phyloP scores from a whole-genome alignment of 23 tunicate species.

The Trididemnum nubilum region DNA sequence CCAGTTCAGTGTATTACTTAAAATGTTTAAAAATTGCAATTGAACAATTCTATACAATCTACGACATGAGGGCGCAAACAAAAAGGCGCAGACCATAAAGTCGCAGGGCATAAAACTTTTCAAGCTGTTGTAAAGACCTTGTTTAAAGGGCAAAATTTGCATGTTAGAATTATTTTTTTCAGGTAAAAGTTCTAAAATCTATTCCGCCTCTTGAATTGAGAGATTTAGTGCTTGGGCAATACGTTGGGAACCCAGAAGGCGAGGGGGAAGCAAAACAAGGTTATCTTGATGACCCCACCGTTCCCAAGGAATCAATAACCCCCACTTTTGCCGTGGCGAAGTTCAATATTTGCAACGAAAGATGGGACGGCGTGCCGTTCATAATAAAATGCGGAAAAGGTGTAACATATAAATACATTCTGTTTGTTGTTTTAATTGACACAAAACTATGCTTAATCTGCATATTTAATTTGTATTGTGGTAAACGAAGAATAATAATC shows the following conservation, averaged over 20 bases:
- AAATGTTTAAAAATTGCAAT: no score
- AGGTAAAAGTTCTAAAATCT: slow-evolving; percentile 86
- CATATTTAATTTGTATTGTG: no score
- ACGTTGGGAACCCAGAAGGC: slow-evolving; percentile 79
- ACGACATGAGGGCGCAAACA: no score
- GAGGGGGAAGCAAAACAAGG: slow-evolving; percentile 78
- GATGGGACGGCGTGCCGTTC: slow-evolving; percentile 98
- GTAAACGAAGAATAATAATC: no score
- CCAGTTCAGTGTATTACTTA: no score
- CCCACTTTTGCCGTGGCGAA: slow-evolving; percentile 78
- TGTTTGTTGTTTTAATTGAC: no score
- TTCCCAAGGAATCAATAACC: slow-evolving; percentile 78
- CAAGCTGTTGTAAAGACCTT: no score
- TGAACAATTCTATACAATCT: no score
- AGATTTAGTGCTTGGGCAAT: slow-evolving; percentile 78
- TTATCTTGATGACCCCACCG: slow-evolving; percentile 85
- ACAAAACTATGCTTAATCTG: no score
- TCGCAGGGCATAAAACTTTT: no score
- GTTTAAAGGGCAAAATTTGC: background rate
- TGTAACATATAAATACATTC: no score
- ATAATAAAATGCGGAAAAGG: slow-evolving; percentile 93
- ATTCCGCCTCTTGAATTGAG: slow-evolving; percentile 52
- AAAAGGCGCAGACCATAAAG: no score
- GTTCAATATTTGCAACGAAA: slow-evolving; percentile 81
- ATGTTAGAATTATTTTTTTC: background rate